Percentiles rank a stretch among this genome's conserved stretches.
Evolutionary conservation across 2,888 invertebrate genomes (phyloP).

Genomic region (Campoletis raptor): DNA sequence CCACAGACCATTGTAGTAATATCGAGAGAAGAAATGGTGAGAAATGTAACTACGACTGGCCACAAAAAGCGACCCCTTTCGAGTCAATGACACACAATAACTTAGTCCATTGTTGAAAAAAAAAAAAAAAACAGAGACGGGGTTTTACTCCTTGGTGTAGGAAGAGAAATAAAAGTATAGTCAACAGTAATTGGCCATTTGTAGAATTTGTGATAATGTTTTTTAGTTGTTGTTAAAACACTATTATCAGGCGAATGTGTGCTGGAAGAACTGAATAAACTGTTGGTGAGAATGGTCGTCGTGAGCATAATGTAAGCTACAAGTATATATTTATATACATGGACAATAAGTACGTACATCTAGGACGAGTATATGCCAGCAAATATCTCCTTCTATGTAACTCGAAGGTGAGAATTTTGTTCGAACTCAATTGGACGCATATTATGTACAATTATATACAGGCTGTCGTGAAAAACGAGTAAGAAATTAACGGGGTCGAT

Average conservation of each 20-base stretch:
- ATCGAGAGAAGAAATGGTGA: conserved; percentile 47
- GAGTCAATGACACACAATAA: not conserved
- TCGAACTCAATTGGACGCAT: not conserved
- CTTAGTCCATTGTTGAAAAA: not conserved
- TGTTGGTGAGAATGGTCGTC: not conserved
- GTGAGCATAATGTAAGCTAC: not conserved
- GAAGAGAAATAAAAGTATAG: not conserved
- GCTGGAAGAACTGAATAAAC: not conserved
- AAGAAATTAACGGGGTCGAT: not conserved
- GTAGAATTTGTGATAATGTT: not conserved
- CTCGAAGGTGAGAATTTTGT: not conserved
- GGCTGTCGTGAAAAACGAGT: not conserved
- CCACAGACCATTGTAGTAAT: conserved; percentile 62
- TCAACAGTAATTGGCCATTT: conserved; percentile 2
- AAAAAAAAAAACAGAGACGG: not conserved
- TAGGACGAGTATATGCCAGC: not conserved
- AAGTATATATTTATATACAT: not conserved
- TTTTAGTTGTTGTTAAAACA: not conserved
- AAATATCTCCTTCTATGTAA: not conserved
- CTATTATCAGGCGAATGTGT: not conserved
- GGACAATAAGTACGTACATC: not conserved
- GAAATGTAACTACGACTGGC: conserved; percentile 16
- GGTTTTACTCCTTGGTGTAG: too few species aligned
- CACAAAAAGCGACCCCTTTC: conserved; percentile 17
- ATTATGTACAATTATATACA: not conserved